A percentile compares a stretch with the other conserved stretches of the same genome.
These are phyloP conservation scores for Anomalospiza imberbis DNA, from an alignment of 2,797 vertebrate genomes.

Conservation along the genomic window DNA sequence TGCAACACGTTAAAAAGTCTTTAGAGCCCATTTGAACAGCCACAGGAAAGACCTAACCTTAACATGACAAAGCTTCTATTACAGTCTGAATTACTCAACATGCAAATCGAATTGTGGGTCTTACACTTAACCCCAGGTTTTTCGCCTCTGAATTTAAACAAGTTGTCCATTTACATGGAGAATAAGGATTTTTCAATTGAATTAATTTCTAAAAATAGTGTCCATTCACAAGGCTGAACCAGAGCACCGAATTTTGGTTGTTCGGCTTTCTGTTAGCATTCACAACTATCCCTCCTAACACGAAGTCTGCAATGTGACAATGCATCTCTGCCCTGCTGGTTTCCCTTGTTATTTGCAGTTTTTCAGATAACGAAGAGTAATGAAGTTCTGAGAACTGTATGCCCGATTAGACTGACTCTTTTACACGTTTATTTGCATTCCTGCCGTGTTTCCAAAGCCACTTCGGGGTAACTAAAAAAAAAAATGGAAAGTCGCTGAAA, in stretches of 20 bases:
- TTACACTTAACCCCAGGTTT: background rate
- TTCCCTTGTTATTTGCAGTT: background rate
- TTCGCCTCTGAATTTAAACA: conserved; percentile 31
- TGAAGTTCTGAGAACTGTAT: background rate
- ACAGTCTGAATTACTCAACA: conserved; percentile 40
- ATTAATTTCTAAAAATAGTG: background rate
- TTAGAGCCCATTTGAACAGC: conserved; percentile 49
- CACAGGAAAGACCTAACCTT: conserved; percentile 63
- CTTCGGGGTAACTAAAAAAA: background rate
- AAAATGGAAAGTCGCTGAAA: background rate
- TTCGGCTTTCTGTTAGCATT: background rate
- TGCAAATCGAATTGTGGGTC: conserved; percentile 49
- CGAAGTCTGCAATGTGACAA: background rate
- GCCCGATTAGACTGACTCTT: background rate
- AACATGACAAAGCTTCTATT: conserved; percentile 50
- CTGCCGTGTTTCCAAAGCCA: background rate
- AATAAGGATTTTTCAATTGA: background rate
- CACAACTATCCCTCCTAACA: background rate
- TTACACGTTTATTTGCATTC: background rate
- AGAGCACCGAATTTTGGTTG: background rate
- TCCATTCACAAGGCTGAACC: background rate
- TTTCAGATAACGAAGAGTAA: conserved; percentile 15
- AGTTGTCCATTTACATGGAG: conserved; percentile 23
- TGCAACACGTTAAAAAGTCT: conserved; percentile 49
- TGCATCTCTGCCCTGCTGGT: background rate